A percentile compares a stretch with the other conserved stretches of the same genome.
These are phyloP conservation scores for Drosophila miranda DNA, from an alignment of 1,140 invertebrate genomes.

Conservation along the genomic window DNA sequence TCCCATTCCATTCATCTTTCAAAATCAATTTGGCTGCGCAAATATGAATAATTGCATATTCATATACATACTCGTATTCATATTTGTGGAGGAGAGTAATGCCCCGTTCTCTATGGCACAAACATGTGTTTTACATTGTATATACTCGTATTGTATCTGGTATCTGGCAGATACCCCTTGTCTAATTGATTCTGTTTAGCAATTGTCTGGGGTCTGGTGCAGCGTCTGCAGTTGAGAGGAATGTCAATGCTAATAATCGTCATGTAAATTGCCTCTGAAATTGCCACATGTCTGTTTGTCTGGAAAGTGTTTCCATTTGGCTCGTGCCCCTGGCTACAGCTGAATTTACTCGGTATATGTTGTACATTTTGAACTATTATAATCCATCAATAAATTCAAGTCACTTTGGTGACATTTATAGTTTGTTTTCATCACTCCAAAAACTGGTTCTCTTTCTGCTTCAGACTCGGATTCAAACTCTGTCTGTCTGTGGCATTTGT, in stretches of 20 bases:
- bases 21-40: slow-evolving; percentile 40
- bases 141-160: slow-evolving; percentile 8
- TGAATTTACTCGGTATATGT: neutral
- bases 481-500: slow-evolving; percentile 19
- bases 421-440: slow-evolving; percentile 8
- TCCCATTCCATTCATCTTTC: neutral
- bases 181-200: slow-evolving; percentile 75
- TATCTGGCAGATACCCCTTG: slow-evolving; percentile 41
- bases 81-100: slow-evolving; percentile 25
- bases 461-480: neutral
- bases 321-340: slow-evolving; percentile 38
- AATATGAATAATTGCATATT: slow-evolving; percentile 40
- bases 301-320: slow-evolving; percentile 49
- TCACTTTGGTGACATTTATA: slow-evolving; percentile 51
- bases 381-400: slow-evolving; percentile 53
- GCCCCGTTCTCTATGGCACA: neutral
- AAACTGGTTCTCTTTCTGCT: slow-evolving; percentile 14
- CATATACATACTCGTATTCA: slow-evolving; percentile 17
- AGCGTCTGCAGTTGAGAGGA: slow-evolving; percentile 48
- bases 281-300: slow-evolving; percentile 45
- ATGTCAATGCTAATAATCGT: slow-evolving; percentile 77
- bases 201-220: slow-evolving; percentile 63
- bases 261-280: slow-evolving; percentile 73
- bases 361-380: slow-evolving; percentile 20
- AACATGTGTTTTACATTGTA: slow-evolving; percentile 16